These are phyloP conservation scores for Ephestia elutella DNA, from an alignment of 1,140 invertebrate species.

Conservation along the genomic window DNA sequence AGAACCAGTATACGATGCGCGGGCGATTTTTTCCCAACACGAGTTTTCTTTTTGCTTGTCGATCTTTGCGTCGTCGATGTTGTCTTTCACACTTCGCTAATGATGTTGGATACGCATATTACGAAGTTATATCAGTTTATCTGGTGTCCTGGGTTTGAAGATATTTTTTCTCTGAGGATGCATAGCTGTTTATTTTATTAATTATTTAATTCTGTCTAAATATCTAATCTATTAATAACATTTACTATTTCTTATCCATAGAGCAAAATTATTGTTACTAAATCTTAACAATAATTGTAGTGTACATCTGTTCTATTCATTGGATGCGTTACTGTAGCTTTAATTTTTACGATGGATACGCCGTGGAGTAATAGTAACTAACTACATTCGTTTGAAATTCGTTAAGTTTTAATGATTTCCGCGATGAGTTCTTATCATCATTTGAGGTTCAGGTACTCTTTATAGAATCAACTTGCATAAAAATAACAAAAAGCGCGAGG, in stretches of 20 bases:
- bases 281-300: not conserved
- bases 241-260: not conserved
- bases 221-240: not conserved
- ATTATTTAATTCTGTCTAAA: too few relatives aligned
- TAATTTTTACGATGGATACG: not conserved
- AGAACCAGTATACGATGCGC: conserved; percentile 13
- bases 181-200: too few relatives aligned
- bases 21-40: conserved; percentile 16
- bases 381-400: not conserved
- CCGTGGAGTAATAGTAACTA: not conserved
- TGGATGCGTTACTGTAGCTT: not conserved
- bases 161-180: too few relatives aligned
- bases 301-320: not conserved
- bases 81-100: conserved; percentile 1
- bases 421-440: too few relatives aligned
- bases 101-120: not conserved
- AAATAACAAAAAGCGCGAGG: not conserved
- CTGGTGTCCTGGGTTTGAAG: too few relatives aligned
- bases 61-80: not conserved
- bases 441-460: too few relatives aligned
- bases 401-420: not conserved
- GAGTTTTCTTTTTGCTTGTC: conserved; percentile 1
- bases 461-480: not conserved
- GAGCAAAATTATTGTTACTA: not conserved
- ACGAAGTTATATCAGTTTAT: not conserved